Evolutionary conservation across 2,113 vertebrate species (phyloP).

Genomic region (Entelurus aequoreus): DNA sequence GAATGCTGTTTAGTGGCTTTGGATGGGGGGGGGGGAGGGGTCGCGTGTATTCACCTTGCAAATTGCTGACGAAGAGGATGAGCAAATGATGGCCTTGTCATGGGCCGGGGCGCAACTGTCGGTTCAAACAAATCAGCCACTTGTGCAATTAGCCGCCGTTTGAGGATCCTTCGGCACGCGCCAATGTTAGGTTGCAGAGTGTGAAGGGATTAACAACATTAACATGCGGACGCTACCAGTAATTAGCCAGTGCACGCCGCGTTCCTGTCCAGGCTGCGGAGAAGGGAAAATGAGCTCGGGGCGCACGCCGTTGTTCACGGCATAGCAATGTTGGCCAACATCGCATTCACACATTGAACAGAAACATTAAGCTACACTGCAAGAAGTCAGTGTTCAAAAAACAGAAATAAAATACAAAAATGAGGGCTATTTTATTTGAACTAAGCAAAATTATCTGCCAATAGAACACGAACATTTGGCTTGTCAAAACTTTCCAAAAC

Average conservation of each 20-base stretch:
- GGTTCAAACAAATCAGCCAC: slow-evolving; percentile 78
- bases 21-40: not conserved
- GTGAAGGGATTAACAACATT: slow-evolving; percentile 49
- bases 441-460: too few relatives aligned
- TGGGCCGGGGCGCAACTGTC: slow-evolving; percentile 78
- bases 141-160: slow-evolving; percentile 75
- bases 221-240: slow-evolving; percentile 53
- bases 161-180: slow-evolving; percentile 44
- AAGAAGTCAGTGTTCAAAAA: too few relatives aligned
- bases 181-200: slow-evolving; percentile 39
- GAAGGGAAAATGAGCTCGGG: too few relatives aligned
- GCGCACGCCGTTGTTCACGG: too few relatives aligned
- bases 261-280: slow-evolving; percentile 4
- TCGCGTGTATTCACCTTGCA: slow-evolving; percentile 71
- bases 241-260: slow-evolving; percentile 46
- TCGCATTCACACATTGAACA: too few relatives aligned
- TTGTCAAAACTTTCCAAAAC: too few relatives aligned
- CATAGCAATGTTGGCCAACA: too few relatives aligned
- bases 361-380: too few relatives aligned
- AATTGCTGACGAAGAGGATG: slow-evolving; percentile 84
- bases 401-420: too few relatives aligned
- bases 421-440: too few relatives aligned
- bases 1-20: slow-evolving; percentile 41
- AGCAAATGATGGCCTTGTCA: slow-evolving; percentile 86
- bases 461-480: too few relatives aligned